Percentiles rank a stretch among this genome's conserved stretches.
phyloP scores from a whole-genome alignment of 1,140 invertebrate genomes.

The Conopomorpha cramerella region DNA sequence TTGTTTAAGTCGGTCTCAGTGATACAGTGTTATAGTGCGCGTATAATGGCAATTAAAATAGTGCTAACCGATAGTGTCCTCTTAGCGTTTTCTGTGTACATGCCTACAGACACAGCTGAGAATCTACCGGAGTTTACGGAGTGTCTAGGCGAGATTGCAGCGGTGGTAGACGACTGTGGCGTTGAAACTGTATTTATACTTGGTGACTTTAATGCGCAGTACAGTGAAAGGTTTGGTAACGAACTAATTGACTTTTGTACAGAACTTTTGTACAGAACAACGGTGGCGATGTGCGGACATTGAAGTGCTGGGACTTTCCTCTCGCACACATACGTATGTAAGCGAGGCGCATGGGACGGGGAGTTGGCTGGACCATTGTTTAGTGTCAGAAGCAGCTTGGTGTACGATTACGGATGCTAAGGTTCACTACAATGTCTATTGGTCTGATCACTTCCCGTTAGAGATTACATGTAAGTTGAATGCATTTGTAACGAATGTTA shows the following conservation, averaged over 20 bases:
- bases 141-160: background rate
- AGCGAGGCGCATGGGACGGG: background rate
- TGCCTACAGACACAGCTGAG: background rate
- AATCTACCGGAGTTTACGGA: background rate
- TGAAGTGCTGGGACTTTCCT: background rate
- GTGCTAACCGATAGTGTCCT: background rate
- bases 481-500: background rate
- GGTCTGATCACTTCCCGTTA: slow-evolving; percentile 2
- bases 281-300: background rate
- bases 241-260: slow-evolving; percentile 1
- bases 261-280: background rate
- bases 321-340: background rate
- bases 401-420: background rate
- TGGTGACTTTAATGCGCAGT: slow-evolving; percentile 1
- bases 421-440: background rate
- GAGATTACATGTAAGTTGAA: background rate
- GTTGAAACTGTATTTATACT: background rate
- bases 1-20: background rate
- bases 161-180: background rate
- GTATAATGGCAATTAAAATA: too few species aligned
- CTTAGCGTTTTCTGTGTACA: background rate
- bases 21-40: background rate
- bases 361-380: slow-evolving; percentile 1
- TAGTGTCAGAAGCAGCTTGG: background rate
- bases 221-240: background rate